Conservation (phyloP, 2,888 invertebrate genomes). For the Toxonevra muliebris region DNA sequence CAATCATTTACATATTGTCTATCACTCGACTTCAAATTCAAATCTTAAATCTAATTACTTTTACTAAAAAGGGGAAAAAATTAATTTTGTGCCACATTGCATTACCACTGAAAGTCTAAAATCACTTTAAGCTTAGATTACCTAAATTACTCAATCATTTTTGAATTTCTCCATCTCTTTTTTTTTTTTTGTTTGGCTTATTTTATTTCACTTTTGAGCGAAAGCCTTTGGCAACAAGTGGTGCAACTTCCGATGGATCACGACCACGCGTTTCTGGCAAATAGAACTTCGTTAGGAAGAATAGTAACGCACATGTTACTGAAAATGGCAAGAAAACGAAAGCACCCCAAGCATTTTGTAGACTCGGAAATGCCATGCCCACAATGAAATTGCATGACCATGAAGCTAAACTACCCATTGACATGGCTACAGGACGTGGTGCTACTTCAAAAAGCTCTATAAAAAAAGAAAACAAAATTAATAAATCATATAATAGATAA, state of each 20-base stretch:
- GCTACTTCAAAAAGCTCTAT: slow-evolving; percentile 84
- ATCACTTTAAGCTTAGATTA: too few relatives aligned
- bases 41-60: neutral
- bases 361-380: slow-evolving; percentile 78
- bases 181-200: too few relatives aligned
- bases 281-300: slow-evolving; percentile 69
- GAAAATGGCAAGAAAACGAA: slow-evolving; percentile 82
- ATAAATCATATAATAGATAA: slow-evolving; percentile 7
- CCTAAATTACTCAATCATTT: too few relatives aligned
- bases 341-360: slow-evolving; percentile 73
- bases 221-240: slow-evolving; percentile 72
- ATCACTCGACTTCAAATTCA: too few relatives aligned
- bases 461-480: slow-evolving; percentile 47
- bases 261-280: slow-evolving; percentile 81
- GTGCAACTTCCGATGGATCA: slow-evolving; percentile 72
- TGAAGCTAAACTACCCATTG: slow-evolving; percentile 84
- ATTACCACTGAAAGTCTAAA: too few relatives aligned
- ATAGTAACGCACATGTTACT: slow-evolving; percentile 58
- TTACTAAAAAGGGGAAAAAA: too few relatives aligned
- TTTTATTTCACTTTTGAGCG: slow-evolving; percentile 63
- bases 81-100: too few relatives aligned
- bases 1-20: slow-evolving; percentile 10
- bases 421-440: slow-evolving; percentile 86
- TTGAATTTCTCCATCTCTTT: too few relatives aligned
- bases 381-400: slow-evolving; percentile 91